Conservation (phyloP, 2,888 invertebrate genomes). For the Pristionchus mayeri region DNA sequence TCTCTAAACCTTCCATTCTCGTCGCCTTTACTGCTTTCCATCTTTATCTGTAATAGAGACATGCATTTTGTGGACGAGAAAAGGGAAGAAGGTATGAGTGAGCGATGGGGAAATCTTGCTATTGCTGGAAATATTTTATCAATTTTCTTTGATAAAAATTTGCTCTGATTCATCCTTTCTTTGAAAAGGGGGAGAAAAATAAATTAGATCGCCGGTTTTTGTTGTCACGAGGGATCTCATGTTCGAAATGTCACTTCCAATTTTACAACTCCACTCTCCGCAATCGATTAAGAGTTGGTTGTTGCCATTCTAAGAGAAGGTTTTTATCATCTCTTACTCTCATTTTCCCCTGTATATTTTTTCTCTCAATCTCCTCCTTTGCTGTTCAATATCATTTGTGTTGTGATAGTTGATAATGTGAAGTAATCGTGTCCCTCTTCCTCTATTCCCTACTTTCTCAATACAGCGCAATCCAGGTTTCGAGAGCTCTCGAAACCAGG, state of each 20-base stretch:
- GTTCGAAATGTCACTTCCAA: background rate
- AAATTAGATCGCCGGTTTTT: background rate
- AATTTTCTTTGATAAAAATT: conserved; percentile 1
- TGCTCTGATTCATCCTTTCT: background rate
- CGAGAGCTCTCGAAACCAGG: conserved; percentile 19
- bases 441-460: background rate
- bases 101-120: background rate
- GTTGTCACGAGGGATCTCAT: background rate
- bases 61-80: conserved; percentile 43
- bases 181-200: background rate
- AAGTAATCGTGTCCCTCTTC: background rate
- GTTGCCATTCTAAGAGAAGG: conserved; percentile 15
- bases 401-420: background rate
- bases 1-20: background rate
- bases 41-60: background rate
- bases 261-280: background rate
- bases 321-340: conserved; percentile 22
- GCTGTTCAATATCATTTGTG: conserved; percentile 14
- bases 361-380: conserved; percentile 2
- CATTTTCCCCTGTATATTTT: background rate
- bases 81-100: background rate
- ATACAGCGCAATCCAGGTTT: conserved; percentile 20
- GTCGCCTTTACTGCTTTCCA: background rate
- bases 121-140: background rate
- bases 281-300: conserved; percentile 23